Evolutionary conservation across 2,797 vertebrate species (phyloP).

Genomic region (Anguilla obscura): DNA sequence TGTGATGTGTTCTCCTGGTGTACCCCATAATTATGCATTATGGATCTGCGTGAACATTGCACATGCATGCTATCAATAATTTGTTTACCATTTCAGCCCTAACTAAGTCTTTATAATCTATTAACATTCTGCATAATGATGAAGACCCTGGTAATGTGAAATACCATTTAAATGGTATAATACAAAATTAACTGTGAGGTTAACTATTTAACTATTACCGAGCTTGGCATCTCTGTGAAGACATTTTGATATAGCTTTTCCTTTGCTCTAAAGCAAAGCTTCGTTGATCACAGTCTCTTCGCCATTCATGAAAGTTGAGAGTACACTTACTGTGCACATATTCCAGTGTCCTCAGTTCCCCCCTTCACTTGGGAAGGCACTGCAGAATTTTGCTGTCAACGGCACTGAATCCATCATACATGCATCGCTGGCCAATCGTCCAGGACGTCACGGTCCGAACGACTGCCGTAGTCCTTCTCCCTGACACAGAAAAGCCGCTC

Average conservation of each 20-base stretch:
- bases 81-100: not conserved
- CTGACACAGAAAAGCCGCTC: slow-evolving; percentile 59
- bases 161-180: not conserved
- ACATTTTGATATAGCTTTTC: not conserved
- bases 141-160: not conserved
- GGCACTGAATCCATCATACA: slow-evolving; percentile 12
- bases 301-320: not conserved
- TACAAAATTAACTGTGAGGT: not conserved
- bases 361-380: not conserved
- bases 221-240: not conserved
- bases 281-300: not conserved
- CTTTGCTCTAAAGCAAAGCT: not conserved
- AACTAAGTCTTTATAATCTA: not conserved
- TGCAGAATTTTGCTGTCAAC: not conserved
- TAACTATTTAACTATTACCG: not conserved
- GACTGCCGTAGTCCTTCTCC: slow-evolving; percentile 38
- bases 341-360: slow-evolving; percentile 8
- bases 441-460: slow-evolving; percentile 46
- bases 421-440: slow-evolving; percentile 45
- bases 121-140: not conserved
- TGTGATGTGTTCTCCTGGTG: not conserved
- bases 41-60: not conserved
- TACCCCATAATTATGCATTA: not conserved
- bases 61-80: not conserved
- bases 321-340: not conserved